These are phyloP conservation scores for Aethes cnicana DNA, from an alignment of 2,888 invertebrate species.

Conservation along the genomic window DNA sequence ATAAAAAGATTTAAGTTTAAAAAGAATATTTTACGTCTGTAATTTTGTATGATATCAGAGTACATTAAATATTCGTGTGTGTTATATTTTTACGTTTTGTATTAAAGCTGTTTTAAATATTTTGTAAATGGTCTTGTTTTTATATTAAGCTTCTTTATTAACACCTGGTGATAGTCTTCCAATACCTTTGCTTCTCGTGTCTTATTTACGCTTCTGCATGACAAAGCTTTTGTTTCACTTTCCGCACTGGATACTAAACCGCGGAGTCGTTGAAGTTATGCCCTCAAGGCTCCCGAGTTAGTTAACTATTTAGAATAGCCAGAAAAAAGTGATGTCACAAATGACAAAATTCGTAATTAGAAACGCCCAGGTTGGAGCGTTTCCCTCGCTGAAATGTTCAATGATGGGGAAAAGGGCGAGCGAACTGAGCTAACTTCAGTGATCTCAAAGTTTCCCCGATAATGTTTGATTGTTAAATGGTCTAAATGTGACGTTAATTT, in stretches of 20 bases:
- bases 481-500: too few species aligned
- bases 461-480: too few species aligned
- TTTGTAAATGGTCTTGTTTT: conserved; percentile 11
- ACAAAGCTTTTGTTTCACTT: conserved; percentile 40
- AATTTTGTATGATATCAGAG: too few species aligned
- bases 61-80: conserved; percentile 10
- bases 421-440: too few species aligned
- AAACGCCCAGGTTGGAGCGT: too few species aligned
- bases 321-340: too few species aligned
- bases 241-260: conserved; percentile 36
- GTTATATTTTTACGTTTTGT: background rate
- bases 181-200: conserved; percentile 17
- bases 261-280: conserved; percentile 72
- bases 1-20: too few species aligned
- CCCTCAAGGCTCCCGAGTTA: conserved; percentile 61
- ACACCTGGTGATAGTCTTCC: conserved; percentile 15
- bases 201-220: conserved; percentile 46
- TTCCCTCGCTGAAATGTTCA: too few species aligned
- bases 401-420: too few species aligned
- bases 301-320: background rate
- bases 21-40: too few species aligned
- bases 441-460: too few species aligned
- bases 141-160: conserved; percentile 13
- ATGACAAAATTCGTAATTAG: too few species aligned
- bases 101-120: background rate